These are phyloP conservation scores for Ichneumon xanthorius DNA, from an alignment of 2,888 invertebrate genomes.

Conservation along the genomic window DNA sequence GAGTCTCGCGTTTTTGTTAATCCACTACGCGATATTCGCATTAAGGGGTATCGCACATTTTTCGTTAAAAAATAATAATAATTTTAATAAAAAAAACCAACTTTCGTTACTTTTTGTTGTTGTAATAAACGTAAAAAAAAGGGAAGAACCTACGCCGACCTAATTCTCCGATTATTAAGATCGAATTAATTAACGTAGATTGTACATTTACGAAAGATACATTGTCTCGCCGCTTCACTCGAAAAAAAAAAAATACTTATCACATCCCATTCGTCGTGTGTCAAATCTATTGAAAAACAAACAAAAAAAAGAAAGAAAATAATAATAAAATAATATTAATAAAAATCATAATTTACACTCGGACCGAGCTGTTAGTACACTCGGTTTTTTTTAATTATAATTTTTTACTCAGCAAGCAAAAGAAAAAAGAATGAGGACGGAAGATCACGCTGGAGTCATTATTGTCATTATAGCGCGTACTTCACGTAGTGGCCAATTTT, in stretches of 20 bases:
- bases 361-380: slow-evolving; percentile 20
- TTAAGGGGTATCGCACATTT: slow-evolving; percentile 41
- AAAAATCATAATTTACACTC: slow-evolving; percentile 28
- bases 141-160: slow-evolving; percentile 48
- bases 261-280: slow-evolving; percentile 43
- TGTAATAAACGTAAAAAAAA: slow-evolving; percentile 17
- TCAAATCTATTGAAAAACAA: slow-evolving; percentile 13
- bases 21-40: slow-evolving; percentile 48
- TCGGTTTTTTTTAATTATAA: slow-evolving; percentile 45
- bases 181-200: slow-evolving; percentile 47
- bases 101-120: slow-evolving; percentile 17
- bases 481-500: slow-evolving; percentile 19
- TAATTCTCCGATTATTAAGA: slow-evolving; percentile 57
- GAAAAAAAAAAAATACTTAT: slow-evolving; percentile 14
- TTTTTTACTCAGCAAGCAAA: slow-evolving; percentile 32
- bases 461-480: slow-evolving; percentile 5
- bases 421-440: no score
- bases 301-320: slow-evolving; percentile 17
- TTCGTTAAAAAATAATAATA: slow-evolving; percentile 20
- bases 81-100: background rate
- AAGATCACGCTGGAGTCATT: slow-evolving; percentile 27
- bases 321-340: background rate
- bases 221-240: slow-evolving; percentile 56
- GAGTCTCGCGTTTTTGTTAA: slow-evolving; percentile 16
- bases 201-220: slow-evolving; percentile 48